Evolutionary conservation across 1,140 invertebrate genomes (phyloP).

Genomic region (Microplitis mediator): DNA sequence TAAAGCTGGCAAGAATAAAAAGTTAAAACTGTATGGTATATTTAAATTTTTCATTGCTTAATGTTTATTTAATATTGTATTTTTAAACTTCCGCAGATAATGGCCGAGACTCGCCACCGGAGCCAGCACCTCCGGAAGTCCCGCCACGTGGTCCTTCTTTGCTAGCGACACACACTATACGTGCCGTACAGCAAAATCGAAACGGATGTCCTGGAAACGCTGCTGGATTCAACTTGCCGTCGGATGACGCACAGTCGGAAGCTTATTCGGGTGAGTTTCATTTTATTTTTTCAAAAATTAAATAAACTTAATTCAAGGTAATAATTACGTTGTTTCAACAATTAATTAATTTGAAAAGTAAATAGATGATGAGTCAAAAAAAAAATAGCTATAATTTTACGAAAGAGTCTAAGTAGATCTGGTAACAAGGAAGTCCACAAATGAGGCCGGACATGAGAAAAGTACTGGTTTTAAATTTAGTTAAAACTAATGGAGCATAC

Average conservation of each 20-base stretch:
- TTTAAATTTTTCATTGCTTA: background rate
- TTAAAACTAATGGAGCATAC: slow-evolving; percentile 50
- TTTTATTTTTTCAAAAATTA: slow-evolving; percentile 4
- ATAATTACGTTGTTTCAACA: too few species aligned
- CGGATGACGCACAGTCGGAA: slow-evolving; percentile 47
- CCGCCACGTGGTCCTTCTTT: slow-evolving; percentile 73
- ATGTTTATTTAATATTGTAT: slow-evolving; percentile 20
- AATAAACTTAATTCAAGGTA: too few species aligned
- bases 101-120: slow-evolving; percentile 71
- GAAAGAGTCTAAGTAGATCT: too few species aligned
- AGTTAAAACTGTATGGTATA: background rate
- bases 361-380: too few species aligned
- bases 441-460: background rate
- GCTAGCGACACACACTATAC: slow-evolving; percentile 60
- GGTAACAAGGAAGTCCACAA: too few species aligned
- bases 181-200: slow-evolving; percentile 44
- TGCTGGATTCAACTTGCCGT: slow-evolving; percentile 42
- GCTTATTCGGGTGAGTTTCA: slow-evolving; percentile 47
- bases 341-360: too few species aligned
- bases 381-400: too few species aligned
- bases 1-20: too few species aligned
- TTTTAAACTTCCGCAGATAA: slow-evolving; percentile 56
- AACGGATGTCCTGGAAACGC: slow-evolving; percentile 49
- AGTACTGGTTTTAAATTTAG: slow-evolving; percentile 36
- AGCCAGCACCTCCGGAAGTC: slow-evolving; percentile 76